These are phyloP conservation scores for Tringa solitaria DNA, from an alignment of 2,113 vertebrate genomes.

Conservation along the genomic window DNA sequence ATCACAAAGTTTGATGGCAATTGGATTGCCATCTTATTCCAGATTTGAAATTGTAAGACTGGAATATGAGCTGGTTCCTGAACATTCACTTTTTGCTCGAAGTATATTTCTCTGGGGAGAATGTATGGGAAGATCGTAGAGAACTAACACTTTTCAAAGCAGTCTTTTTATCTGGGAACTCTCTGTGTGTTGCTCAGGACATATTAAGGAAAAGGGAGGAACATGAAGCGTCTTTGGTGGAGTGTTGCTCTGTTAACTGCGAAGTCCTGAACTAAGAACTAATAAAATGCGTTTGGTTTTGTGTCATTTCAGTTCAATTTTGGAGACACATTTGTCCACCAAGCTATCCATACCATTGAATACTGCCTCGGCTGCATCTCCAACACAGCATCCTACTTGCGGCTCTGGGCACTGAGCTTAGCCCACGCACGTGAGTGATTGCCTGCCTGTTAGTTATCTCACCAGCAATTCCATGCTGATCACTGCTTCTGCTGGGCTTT, in stretches of 20 bases:
- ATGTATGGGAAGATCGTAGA: not conserved
- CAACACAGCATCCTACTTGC: slow-evolving; percentile 81
- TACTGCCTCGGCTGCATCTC: slow-evolving; percentile 83
- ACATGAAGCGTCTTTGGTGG: not conserved
- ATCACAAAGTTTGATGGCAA: not conserved
- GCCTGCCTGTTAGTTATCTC: not conserved
- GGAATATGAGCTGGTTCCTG: not conserved
- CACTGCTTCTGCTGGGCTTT: not conserved
- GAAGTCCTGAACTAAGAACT: not conserved
- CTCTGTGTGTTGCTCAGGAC: not conserved
- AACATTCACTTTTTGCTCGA: not conserved
- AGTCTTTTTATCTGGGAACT: not conserved
- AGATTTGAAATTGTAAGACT: not conserved
- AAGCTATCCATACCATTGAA: slow-evolving; percentile 81
- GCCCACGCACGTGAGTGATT: slow-evolving; percentile 78
- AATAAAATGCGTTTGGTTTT: not conserved
- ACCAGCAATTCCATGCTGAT: not conserved
- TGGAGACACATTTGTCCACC: slow-evolving; percentile 77
- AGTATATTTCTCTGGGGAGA: not conserved
- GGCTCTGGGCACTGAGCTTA: slow-evolving; percentile 80
- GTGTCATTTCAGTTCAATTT: slow-evolving; percentile 73
- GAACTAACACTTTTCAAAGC: not conserved
- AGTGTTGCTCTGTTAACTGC: not conserved
- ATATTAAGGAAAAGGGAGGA: not conserved
- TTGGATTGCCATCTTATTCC: not conserved